phyloP scores from a whole-genome alignment of 1,140 invertebrate species.

The Zaprionus vittiger region DNA sequence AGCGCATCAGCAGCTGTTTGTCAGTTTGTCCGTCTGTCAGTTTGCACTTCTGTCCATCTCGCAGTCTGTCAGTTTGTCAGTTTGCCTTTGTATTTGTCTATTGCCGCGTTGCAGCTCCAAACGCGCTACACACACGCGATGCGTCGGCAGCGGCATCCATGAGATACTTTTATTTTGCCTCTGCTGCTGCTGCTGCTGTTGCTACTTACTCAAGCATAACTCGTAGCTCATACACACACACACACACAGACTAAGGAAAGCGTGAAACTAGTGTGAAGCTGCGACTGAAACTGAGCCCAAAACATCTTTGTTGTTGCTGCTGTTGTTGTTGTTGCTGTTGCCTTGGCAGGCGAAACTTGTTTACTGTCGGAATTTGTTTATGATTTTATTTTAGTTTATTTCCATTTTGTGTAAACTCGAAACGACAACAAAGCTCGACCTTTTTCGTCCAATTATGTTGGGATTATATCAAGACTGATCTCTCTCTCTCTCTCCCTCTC shows the following conservation, averaged over 20 bases:
- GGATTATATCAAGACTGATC: not conserved
- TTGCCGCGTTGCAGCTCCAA: slow-evolving; percentile 51
- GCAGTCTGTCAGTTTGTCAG: slow-evolving; percentile 16
- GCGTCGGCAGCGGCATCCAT: slow-evolving; percentile 42
- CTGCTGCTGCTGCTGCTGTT: slow-evolving; percentile 20
- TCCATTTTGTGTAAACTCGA: slow-evolving; percentile 7
- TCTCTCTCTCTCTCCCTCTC: not conserved
- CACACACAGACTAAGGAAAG: slow-evolving; percentile 48
- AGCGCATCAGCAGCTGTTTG: slow-evolving; percentile 75
- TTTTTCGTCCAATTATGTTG: not conserved
- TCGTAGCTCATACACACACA: slow-evolving; percentile 15
- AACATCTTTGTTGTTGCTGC: slow-evolving; percentile 8
- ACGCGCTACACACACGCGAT: slow-evolving; percentile 57
- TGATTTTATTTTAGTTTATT: slow-evolving; percentile 32
- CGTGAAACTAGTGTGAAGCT: slow-evolving; percentile 66
- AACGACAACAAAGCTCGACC: not conserved
- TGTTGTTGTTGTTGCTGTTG: not conserved
- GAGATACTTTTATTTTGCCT: slow-evolving; percentile 61
- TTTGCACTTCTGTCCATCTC: not conserved
- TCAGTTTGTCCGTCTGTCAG: not conserved
- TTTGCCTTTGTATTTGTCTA: not conserved
- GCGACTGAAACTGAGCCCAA: slow-evolving; percentile 19
- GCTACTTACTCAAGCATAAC: slow-evolving; percentile 53
- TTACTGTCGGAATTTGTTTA: slow-evolving; percentile 51
- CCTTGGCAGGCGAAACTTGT: slow-evolving; percentile 44